Percentiles rank a stretch among this genome's conserved stretches.
phyloP scores from a whole-genome alignment of 2,888 invertebrate species.

The Epiblema foenella region DNA sequence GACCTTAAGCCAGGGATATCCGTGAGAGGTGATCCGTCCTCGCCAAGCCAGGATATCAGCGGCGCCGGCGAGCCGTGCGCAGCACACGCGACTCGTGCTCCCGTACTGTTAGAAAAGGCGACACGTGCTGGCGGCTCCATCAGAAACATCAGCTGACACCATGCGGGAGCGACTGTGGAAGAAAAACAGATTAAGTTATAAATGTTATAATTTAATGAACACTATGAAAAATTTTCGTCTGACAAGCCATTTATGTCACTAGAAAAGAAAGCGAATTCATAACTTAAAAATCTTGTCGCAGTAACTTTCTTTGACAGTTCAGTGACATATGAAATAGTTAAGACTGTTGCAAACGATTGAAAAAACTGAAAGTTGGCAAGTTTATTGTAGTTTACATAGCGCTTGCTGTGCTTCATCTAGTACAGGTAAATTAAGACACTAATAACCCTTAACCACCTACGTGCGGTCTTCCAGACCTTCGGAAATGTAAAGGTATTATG shows the following conservation, averaged over 20 bases:
- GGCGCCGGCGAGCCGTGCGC: conserved; percentile 91
- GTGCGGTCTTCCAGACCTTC: too few relatives aligned
- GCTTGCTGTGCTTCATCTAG: too few relatives aligned
- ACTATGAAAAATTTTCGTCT: neutral
- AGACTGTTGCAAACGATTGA: too few relatives aligned
- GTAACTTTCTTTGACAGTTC: too few relatives aligned
- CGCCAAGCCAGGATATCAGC: conserved; percentile 89
- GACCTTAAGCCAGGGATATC: conserved; percentile 91
- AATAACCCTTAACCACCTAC: too few relatives aligned
- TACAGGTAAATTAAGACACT: too few relatives aligned
- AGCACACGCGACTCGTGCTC: conserved; percentile 90
- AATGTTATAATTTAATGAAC: neutral
- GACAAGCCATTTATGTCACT: neutral
- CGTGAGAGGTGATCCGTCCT: conserved; percentile 89
- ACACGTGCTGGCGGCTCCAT: conserved; percentile 91
- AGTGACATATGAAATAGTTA: too few relatives aligned
- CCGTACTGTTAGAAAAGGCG: conserved; percentile 91
- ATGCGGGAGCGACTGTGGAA: conserved; percentile 56
- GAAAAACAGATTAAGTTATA: neutral
- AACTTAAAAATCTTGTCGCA: too few relatives aligned
- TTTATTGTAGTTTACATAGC: too few relatives aligned
- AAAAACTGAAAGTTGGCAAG: too few relatives aligned
- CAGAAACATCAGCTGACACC: conserved; percentile 84
- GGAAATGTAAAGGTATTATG: too few relatives aligned
- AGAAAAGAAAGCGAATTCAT: neutral